phyloP scores from a whole-genome alignment of 2,888 invertebrate genomes.

The Xestia sexstrigata region DNA sequence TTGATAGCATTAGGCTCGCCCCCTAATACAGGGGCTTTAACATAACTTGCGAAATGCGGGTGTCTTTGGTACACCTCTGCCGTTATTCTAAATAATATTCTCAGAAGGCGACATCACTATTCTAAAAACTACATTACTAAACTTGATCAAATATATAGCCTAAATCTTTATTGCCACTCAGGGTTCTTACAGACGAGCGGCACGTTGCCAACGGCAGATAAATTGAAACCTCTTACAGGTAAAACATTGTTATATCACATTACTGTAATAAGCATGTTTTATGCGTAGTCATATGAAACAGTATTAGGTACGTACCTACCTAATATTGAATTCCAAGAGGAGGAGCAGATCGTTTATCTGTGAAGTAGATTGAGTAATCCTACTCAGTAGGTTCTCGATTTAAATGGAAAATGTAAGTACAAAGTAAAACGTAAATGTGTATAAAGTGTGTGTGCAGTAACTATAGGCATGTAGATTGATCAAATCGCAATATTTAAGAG shows the following conservation, averaged over 20 bases:
- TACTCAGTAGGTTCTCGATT: not conserved
- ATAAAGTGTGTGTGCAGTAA: not conserved
- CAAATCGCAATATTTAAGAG: not conserved
- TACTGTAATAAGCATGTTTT: slow-evolving; percentile 27
- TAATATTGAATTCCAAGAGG: slow-evolving; percentile 39
- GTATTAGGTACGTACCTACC: not conserved
- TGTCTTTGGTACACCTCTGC: too few species aligned
- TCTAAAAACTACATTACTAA: not conserved
- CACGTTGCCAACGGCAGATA: too few species aligned
- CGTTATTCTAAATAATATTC: too few species aligned
- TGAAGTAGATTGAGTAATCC: slow-evolving; percentile 28
- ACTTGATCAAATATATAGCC: not conserved
- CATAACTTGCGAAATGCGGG: too few species aligned
- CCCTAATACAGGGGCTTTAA: not conserved
- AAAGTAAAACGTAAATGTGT: not conserved
- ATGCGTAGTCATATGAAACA: slow-evolving; percentile 34
- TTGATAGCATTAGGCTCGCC: not conserved
- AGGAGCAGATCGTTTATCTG: not conserved
- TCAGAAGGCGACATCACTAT: not conserved
- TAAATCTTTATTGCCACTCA: not conserved
- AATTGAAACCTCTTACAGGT: slow-evolving; percentile 22
- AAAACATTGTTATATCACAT: slow-evolving; percentile 2
- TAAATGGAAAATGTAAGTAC: not conserved
- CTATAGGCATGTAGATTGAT: not conserved
- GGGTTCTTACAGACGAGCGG: too few species aligned